Conservation (phyloP, 2,797 vertebrate genomes). For the Darevskia mixta region DNA sequence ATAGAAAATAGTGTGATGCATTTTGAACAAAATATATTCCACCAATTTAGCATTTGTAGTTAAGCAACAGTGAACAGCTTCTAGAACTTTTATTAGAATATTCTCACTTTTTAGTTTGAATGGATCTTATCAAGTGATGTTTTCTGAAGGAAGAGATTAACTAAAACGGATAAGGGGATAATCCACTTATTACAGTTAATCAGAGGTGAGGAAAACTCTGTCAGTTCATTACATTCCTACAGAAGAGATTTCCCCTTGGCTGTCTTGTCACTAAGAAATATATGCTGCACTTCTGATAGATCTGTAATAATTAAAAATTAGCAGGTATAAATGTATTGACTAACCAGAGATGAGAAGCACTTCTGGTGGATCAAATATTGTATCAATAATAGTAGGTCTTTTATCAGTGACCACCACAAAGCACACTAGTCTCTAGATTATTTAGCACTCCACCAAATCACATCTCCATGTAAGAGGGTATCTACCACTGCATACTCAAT, state of each 20-base stretch:
- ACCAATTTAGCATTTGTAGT: too few species aligned
- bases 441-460: not conserved
- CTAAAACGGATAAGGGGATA: not conserved
- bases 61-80: too few species aligned
- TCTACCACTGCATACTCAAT: not conserved
- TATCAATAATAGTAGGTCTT: not conserved
- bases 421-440: not conserved
- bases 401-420: not conserved
- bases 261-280: conserved; percentile 2
- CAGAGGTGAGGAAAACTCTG: not conserved
- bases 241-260: conserved; percentile 6
- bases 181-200: conserved; percentile 30
- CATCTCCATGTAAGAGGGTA: not conserved
- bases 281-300: conserved; percentile 37
- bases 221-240: conserved; percentile 2
- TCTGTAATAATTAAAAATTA: conserved; percentile 52
- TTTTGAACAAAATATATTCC: too few species aligned
- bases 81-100: conserved; percentile 31
- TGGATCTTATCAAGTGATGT: conserved; percentile 13
- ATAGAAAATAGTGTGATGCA: too few species aligned
- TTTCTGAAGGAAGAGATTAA: conserved; percentile 9
- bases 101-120: conserved; percentile 16
- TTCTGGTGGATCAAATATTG: not conserved
- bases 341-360: not conserved
- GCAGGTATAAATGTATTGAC: not conserved